Evolutionary conservation across 2,797 vertebrate species (phyloP), one percentile per base, ranked within the genome.

Genomic region (Philypnodon macrostomus): DNA sequence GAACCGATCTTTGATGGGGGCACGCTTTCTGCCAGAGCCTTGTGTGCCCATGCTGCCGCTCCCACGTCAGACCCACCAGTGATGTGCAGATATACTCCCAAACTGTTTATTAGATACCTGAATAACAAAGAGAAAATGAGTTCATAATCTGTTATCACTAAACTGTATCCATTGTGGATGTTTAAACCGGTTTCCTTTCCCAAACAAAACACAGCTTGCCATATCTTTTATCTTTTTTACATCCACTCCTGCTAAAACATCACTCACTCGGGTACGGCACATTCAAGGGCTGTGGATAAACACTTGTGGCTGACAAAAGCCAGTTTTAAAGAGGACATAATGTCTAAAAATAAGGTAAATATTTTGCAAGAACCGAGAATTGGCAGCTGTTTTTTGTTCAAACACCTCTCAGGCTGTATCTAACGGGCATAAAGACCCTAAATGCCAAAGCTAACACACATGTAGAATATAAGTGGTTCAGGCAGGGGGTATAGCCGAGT

Each of bases 1-100:
- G 85, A 97, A 99, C 26, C 96, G 92, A 77, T 99, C 95, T 87
- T 96, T 99, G 42, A 95, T 58, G 15, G 93, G 97, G 40, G 95
- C 93, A 55, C 97, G 93, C 83, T 98, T 99, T 69, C 97, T 91
- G 78, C 97, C 96, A 66, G 92, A 89, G 76, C 95, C 95, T 83
- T 94, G 97, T 70, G 97, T 98, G 75, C 93, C 94, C 97, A 99
- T 99, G 69, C 73, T 88, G 76, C 77, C 64, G 19, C 48, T 57
- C 47, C 45, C 70, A 59, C 58, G 64, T 49, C 46, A 47, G 42
- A 58, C 53, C 61, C 63, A 65, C 51, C 53, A 38, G 31, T 39
- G 42, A 49, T 48, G 40, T 32, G 17, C 35, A 21, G n/a, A 23
- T 17, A 49, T 2, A 44, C 14, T 59, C 60, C 59, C 5, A 12